phyloP scores from a whole-genome alignment of 2,888 invertebrate species.

The Acanthococcus lagerstroemiae region DNA sequence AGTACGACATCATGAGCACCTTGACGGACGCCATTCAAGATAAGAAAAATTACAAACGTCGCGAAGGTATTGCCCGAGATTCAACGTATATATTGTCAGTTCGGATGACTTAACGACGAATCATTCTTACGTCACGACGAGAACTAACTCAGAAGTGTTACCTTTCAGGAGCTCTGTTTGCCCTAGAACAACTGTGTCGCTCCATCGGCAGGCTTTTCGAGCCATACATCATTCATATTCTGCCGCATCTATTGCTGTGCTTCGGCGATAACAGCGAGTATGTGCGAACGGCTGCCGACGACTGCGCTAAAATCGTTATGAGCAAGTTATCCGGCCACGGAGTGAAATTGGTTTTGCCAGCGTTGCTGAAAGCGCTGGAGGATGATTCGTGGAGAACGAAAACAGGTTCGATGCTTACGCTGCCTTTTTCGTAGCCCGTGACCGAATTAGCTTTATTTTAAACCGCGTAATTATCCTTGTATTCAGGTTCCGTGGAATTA shows the following conservation, averaged over 20 bases:
- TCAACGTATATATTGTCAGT: too few relatives aligned
- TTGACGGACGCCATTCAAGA: conserved; percentile 89
- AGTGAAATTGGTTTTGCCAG: conserved; percentile 91
- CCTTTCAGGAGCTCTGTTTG: conserved; percentile 94
- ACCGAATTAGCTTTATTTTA: background rate
- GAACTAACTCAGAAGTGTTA: too few relatives aligned
- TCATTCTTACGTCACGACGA: too few relatives aligned
- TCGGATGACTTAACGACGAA: background rate
- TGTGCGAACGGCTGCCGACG: conserved; percentile 92
- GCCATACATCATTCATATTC: conserved; percentile 94
- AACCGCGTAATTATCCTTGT: conserved; percentile 21
- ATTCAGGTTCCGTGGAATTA: conserved; percentile 78
- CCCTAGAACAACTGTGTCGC: conserved; percentile 91
- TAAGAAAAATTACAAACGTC: conserved; percentile 86
- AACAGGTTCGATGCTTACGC: conserved; percentile 50
- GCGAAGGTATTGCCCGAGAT: conserved; percentile 80
- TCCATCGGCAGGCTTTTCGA: conserved; percentile 94
- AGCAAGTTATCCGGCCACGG: conserved; percentile 92
- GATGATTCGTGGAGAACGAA: conserved; percentile 99
- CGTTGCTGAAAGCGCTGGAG: conserved; percentile 81
- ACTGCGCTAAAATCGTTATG: conserved; percentile 91
- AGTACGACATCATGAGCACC: conserved; percentile 89
- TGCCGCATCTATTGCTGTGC: conserved; percentile 87
- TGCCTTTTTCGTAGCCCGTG: background rate
- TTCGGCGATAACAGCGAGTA: conserved; percentile 96